Percentiles rank a stretch among this genome's conserved stretches.
These are phyloP conservation scores for Poeciliopsis retropinna DNA, from an alignment of 2,113 vertebrate species.

Conservation along the genomic window DNA sequence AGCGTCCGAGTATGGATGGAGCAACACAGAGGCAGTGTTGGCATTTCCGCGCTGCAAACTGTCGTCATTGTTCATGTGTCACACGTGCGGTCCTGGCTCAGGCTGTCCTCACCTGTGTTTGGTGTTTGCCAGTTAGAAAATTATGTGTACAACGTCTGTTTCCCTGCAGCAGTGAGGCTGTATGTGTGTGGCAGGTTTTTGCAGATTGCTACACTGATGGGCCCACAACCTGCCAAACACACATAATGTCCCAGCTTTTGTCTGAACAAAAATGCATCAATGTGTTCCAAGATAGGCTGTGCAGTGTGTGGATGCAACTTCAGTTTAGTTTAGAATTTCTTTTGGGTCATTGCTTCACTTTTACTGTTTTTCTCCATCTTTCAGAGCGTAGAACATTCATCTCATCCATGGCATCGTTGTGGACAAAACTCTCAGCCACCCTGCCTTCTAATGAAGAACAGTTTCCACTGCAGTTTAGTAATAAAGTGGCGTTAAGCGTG, in stretches of 20 bases:
- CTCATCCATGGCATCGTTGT: conserved; percentile 64
- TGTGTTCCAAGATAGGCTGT: not conserved
- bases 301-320: conserved; percentile 8
- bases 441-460: conserved; percentile 76
- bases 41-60: conserved; percentile 18
- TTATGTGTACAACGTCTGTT: conserved; percentile 36
- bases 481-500: conserved; percentile 75
- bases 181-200: conserved; percentile 25
- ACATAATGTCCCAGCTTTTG: conserved; percentile 24
- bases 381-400: conserved; percentile 35
- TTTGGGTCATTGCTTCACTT: conserved; percentile 15
- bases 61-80: conserved; percentile 38
- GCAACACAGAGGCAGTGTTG: conserved; percentile 43
- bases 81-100: conserved; percentile 37
- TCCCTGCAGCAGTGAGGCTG: conserved; percentile 23
- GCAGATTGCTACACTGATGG: conserved; percentile 20
- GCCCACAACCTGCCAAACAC: conserved; percentile 9
- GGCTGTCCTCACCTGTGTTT: conserved; percentile 45
- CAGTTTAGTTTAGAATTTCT: not conserved
- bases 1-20: conserved; percentile 44
- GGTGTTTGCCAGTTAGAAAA: conserved; percentile 54
- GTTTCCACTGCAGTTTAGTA: conserved; percentile 74
- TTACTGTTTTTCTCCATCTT: conserved; percentile 9
- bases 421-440: conserved; percentile 70
- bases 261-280: not conserved